phyloP scores from a whole-genome alignment of 2,888 invertebrate genomes.

The Ophion ellenae region DNA sequence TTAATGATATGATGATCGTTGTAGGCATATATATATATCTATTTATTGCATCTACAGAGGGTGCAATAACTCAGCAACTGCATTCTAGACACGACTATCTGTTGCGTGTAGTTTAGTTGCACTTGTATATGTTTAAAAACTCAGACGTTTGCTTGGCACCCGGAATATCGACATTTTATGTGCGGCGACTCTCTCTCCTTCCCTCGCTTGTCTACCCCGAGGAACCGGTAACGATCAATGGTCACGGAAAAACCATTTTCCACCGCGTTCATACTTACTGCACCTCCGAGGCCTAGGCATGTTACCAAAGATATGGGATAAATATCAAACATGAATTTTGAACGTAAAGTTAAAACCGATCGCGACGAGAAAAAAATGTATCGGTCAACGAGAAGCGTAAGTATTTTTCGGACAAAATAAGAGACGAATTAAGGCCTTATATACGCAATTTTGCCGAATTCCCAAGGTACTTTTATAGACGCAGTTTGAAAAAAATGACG shows the following conservation, averaged over 20 bases:
- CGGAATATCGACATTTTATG: slow-evolving; percentile 40
- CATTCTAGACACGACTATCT: slow-evolving; percentile 46
- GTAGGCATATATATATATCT: neutral
- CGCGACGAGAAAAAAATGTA: neutral
- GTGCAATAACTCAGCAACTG: neutral
- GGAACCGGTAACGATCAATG: slow-evolving; percentile 41
- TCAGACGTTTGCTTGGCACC: neutral
- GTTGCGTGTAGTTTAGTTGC: slow-evolving; percentile 36
- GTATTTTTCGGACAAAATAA: neutral
- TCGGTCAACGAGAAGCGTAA: neutral
- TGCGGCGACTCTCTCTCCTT: slow-evolving; percentile 33
- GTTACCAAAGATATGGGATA: neutral
- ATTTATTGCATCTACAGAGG: neutral
- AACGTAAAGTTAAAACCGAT: neutral
- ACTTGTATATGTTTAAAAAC: neutral
- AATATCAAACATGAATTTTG: neutral
- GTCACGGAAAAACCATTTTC: slow-evolving; percentile 47
- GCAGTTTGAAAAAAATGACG: too few relatives aligned
- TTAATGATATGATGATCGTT: neutral
- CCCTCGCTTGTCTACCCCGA: slow-evolving; percentile 6
- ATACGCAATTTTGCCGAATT: too few relatives aligned
- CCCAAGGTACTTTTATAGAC: too few relatives aligned
- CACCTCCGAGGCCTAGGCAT: neutral
- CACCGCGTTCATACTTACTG: neutral
- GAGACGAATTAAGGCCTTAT: neutral